Percentiles rank a stretch among this genome's conserved stretches.
Conservation (phyloP, 2,888 invertebrate species). For the Caenorhabditis uteleia region DNA sequence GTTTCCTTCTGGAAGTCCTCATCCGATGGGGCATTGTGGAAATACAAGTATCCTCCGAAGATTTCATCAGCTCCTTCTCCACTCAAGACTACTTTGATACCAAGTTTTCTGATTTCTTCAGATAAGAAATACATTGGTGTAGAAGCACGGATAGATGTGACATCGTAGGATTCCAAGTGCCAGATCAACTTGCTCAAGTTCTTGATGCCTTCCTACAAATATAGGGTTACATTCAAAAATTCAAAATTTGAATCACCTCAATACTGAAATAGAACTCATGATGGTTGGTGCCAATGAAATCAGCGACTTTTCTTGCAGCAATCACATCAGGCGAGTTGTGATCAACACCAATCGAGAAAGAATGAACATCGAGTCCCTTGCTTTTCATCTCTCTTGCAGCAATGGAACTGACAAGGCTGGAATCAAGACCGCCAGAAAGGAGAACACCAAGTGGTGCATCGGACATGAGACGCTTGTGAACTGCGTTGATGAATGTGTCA, state of each 20-base stretch:
- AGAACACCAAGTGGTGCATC: constrained; percentile 85
- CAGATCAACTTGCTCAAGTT: constrained; percentile 75
- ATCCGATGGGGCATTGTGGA: constrained; percentile 76
- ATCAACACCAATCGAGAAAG: constrained; percentile 89
- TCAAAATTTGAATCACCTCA: constrained; percentile 44
- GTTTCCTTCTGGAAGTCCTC: constrained; percentile 69
- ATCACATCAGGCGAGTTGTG: constrained; percentile 80
- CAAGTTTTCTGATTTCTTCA: constrained; percentile 59
- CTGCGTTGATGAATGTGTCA: constrained; percentile 73
- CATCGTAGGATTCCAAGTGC: constrained; percentile 87
- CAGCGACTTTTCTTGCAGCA: constrained; percentile 78
- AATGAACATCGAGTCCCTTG: constrained; percentile 74
- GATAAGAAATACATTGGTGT: constrained; percentile 71
- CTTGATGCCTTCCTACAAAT: constrained; percentile 59
- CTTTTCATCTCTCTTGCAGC: constrained; percentile 70
- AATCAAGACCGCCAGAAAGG: constrained; percentile 83
- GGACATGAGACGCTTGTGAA: constrained; percentile 83
- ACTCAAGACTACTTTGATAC: constrained; percentile 77
- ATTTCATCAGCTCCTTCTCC: constrained; percentile 95
- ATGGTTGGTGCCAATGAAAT: constrained; percentile 79
- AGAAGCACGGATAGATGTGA: constrained; percentile 85
- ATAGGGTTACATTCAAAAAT: no score
- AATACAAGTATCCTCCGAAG: constrained; percentile 94
- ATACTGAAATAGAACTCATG: constrained; percentile 82
- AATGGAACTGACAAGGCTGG: constrained; percentile 79